Percentiles rank a stretch among this genome's conserved stretches.
Evolutionary conservation across 2,888 invertebrate genomes (phyloP).

Genomic region (Chymomyza caudatula): DNA sequence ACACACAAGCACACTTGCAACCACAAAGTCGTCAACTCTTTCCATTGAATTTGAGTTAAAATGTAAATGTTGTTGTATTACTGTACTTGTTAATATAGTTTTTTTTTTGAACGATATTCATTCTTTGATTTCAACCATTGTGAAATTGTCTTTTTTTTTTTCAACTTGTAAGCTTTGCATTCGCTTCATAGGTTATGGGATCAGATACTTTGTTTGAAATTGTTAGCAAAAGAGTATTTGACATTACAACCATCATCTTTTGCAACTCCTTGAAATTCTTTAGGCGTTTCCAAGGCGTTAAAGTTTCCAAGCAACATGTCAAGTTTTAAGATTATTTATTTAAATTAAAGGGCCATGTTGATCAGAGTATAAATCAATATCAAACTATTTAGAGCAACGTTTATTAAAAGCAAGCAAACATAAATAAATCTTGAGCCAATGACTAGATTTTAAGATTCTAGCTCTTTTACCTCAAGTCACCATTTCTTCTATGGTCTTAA

Average conservation of each 20-base stretch:
- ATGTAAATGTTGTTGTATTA: constrained; percentile 63
- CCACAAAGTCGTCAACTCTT: constrained; percentile 18
- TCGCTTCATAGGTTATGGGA: neutral
- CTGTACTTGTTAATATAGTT: neutral
- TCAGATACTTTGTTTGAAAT: too few species aligned
- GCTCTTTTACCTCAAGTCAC: too few species aligned
- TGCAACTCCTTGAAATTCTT: neutral
- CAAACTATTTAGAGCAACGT: too few species aligned
- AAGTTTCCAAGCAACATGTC: neutral
- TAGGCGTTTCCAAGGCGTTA: neutral
- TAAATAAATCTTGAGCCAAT: too few species aligned
- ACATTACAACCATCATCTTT: neutral
- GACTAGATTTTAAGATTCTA: too few species aligned
- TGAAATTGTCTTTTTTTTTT: neutral
- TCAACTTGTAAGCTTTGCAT: neutral
- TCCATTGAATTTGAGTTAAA: constrained; percentile 46
- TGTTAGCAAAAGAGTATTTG: neutral
- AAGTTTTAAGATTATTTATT: too few species aligned
- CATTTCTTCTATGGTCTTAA: too few species aligned
- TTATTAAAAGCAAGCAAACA: too few species aligned
- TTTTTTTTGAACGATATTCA: neutral
- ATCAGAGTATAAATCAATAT: too few species aligned
- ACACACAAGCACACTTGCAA: constrained; percentile 15
- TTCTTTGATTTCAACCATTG: neutral
- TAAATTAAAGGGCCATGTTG: too few species aligned